Conservation (phyloP, 1,140 invertebrate genomes). For the Drosophila carrolli region DNA sequence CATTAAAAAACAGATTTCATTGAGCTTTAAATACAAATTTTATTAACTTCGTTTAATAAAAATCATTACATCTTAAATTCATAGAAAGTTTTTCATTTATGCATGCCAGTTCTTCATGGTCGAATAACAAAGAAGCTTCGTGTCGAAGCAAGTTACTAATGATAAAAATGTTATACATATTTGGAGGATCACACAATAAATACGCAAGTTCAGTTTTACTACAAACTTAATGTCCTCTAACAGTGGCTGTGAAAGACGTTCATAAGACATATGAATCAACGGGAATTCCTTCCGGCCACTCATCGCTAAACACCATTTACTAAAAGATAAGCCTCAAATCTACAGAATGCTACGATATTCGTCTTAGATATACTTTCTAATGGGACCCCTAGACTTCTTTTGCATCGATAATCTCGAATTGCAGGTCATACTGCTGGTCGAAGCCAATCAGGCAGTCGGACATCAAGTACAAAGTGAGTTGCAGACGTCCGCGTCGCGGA, state of each 20-base stretch:
- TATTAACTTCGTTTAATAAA: conserved; percentile 24
- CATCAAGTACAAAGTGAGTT: conserved; percentile 94
- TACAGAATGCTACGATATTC: conserved; percentile 26
- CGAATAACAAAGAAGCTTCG: conserved; percentile 31
- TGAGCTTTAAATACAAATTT: conserved; percentile 2
- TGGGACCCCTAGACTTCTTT: conserved; percentile 33
- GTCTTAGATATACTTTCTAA: background rate
- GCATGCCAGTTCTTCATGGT: conserved; percentile 3
- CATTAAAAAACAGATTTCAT: background rate
- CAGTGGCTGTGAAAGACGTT: conserved; percentile 7
- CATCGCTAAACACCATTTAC: conserved; percentile 9
- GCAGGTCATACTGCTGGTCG: conserved; percentile 96
- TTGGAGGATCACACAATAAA: conserved; percentile 40
- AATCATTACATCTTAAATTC: conserved; percentile 21
- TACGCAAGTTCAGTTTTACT: conserved; percentile 28
- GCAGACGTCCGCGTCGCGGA: conserved; percentile 88
- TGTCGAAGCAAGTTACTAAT: conserved; percentile 23
- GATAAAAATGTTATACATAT: conserved; percentile 57
- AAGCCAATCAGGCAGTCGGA: conserved; percentile 97
- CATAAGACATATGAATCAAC: conserved; percentile 3
- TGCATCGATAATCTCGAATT: conserved; percentile 87
- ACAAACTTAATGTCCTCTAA: conserved; percentile 13
- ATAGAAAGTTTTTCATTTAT: background rate
- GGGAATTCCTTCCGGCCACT: background rate
- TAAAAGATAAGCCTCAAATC: conserved; percentile 32